Percentiles rank a stretch among this genome's conserved stretches.
phyloP scores from a whole-genome alignment of 2,888 invertebrate species.

The Acheta domesticus region DNA sequence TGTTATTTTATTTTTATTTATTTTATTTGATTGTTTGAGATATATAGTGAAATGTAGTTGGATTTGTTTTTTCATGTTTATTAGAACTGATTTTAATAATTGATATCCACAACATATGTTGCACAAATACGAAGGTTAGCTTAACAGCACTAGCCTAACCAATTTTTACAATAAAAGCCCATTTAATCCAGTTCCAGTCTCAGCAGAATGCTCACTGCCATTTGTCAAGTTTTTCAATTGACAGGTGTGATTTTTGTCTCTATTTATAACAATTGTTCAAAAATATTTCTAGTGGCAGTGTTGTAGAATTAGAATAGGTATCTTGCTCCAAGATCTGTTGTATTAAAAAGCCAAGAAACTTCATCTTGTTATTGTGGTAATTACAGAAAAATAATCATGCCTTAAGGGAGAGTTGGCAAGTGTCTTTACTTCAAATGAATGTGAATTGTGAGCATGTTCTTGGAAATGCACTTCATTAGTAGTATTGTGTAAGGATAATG shows the following conservation, averaged over 20 bases:
- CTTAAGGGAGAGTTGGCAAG: slow-evolving; percentile 2
- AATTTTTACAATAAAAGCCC: background rate
- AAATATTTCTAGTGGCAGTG: slow-evolving; percentile 1
- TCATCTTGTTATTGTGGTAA: slow-evolving; percentile 18
- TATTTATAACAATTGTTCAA: slow-evolving; percentile 11
- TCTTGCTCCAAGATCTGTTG: slow-evolving; percentile 10
- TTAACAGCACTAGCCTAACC: no score
- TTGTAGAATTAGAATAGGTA: slow-evolving; percentile 1
- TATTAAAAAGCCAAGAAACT: background rate
- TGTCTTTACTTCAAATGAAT: background rate
- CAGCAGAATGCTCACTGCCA: background rate
- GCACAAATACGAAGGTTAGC: no score
- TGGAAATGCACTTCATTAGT: background rate
- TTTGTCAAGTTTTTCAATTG: slow-evolving; percentile 3
- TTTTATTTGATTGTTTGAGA: background rate
- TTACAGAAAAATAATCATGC: slow-evolving; percentile 18
- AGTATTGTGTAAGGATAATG: background rate
- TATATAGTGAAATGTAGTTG: background rate
- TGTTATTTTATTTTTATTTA: background rate
- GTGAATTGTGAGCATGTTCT: background rate
- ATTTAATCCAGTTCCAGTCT: slow-evolving; percentile 4
- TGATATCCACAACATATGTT: no score
- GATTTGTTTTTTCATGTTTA: background rate
- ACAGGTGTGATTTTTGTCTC: slow-evolving; percentile 11
- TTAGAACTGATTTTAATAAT: no score